phyloP scores from a whole-genome alignment of 2,113 vertebrate genomes.

The Isurus oxyrinchus region DNA sequence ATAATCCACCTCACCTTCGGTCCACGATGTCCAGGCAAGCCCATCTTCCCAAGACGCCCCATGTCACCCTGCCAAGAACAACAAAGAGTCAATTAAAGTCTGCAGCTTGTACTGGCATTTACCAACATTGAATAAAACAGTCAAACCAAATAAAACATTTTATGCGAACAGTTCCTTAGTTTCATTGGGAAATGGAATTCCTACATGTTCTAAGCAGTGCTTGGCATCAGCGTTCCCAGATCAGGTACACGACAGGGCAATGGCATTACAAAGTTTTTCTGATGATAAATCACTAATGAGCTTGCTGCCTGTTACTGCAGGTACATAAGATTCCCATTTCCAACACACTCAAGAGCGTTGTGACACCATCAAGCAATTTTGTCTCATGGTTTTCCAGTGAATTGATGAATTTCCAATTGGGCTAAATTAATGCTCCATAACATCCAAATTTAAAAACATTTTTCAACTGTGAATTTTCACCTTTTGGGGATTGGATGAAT shows the following conservation, averaged over 20 bases:
- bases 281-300: not conserved
- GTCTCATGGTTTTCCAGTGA: not conserved
- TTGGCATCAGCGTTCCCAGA: not conserved
- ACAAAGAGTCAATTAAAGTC: conserved; percentile 41
- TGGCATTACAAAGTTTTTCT: not conserved
- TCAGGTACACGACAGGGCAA: not conserved
- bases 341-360: not conserved
- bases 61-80: conserved; percentile 78
- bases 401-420: not conserved
- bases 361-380: not conserved
- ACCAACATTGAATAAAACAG: not conserved
- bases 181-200: not conserved
- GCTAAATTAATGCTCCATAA: not conserved
- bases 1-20: conserved; percentile 68
- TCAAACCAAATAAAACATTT: not conserved
- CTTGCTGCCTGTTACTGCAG: not conserved
- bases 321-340: not conserved
- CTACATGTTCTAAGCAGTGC: not conserved
- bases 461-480: not conserved
- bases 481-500: not conserved
- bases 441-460: not conserved
- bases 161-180: not conserved
- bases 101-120: not conserved
- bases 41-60: conserved; percentile 77
- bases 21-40: conserved; percentile 81